These are phyloP conservation scores for Neotoma lepida DNA, from an alignment of 2,113 vertebrate species.

Conservation along the genomic window DNA sequence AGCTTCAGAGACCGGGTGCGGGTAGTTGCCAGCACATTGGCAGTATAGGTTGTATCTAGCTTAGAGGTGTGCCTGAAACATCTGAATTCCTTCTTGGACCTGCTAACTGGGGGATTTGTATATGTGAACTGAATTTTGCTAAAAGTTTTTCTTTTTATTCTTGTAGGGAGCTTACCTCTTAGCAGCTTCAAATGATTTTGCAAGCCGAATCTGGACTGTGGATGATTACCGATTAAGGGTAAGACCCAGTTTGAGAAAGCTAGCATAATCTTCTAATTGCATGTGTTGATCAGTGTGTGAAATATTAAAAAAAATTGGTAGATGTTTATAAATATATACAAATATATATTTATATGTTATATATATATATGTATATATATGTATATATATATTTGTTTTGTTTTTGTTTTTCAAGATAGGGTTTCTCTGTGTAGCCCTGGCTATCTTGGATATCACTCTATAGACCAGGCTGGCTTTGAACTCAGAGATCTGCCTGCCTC, in stretches of 20 bases:
- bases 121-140: background rate
- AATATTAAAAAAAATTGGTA: background rate
- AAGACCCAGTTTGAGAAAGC: slow-evolving; percentile 68
- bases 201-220: slow-evolving; percentile 98
- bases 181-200: slow-evolving; percentile 98
- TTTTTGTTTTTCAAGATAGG: background rate
- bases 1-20: fast-evolving
- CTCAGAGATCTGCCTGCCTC: background rate
- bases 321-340: background rate
- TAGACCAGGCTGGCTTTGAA: background rate
- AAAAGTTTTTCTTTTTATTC: slow-evolving; percentile 61
- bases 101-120: background rate
- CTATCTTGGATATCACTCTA: background rate
- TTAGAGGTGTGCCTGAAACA: background rate
- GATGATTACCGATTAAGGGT: slow-evolving; percentile 98
- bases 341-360: too few relatives aligned
- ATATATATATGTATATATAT: too few relatives aligned
- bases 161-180: slow-evolving; percentile 94
- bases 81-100: background rate
- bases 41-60: background rate
- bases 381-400: too few relatives aligned
- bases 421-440: background rate
- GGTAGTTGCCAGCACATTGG: background rate
- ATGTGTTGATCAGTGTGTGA: background rate
- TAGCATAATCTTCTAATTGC: background rate